Base-by-base conservation (phyloP, 2,113 vertebrate genomes). In the Crypturellus undulatus region DNA sequence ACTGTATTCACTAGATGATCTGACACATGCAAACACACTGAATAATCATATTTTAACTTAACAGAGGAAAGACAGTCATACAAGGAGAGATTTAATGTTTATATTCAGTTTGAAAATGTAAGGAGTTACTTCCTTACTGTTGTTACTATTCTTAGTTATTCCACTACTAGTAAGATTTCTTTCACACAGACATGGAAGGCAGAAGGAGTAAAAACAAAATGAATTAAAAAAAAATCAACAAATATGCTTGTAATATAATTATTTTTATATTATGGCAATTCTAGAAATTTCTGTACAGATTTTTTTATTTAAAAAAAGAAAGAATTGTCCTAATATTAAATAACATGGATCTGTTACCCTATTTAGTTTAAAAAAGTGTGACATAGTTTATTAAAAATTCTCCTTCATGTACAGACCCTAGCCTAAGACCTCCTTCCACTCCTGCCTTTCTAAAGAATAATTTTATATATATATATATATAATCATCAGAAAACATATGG, bases 31-130 rank as follows among this genome's bases (percentile, higher is more conserved):
- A 87, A 96, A 90, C 26, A 77, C n/a, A 62, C 3, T 73, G 54
- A 87, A 69, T 82, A 92, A 84, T 32, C 86, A 25, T 68, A 64
- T 10, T 40, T 42, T 92, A 76, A 62, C 11, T 58, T 58, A 78
- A 70, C 14, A 73, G 32, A 79, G 34, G 62, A 70, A 32, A 79
- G 43, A 76, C 19, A 81, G 16, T 63, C 30, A 76, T 82, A 40
- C 11, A 65, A 58, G 15, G 38, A 87, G 92, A 93, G 94, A 87
- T 89, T 96, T 91, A 93, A 79, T 84, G 59, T 58, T 84, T 79
- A 32, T 71, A 87, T 21, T 18, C 34, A 49, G 47, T 49, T 49
- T 49, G 47, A 22, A 93, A 81, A 72, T 3, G 4, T 81, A 22
- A 79, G 65, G 0, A 19, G 0, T 59, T 87, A 4, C 47, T 82